Evolutionary conservation across 2,113 vertebrate species (phyloP).

Genomic region (Cyanocitta stelleri): DNA sequence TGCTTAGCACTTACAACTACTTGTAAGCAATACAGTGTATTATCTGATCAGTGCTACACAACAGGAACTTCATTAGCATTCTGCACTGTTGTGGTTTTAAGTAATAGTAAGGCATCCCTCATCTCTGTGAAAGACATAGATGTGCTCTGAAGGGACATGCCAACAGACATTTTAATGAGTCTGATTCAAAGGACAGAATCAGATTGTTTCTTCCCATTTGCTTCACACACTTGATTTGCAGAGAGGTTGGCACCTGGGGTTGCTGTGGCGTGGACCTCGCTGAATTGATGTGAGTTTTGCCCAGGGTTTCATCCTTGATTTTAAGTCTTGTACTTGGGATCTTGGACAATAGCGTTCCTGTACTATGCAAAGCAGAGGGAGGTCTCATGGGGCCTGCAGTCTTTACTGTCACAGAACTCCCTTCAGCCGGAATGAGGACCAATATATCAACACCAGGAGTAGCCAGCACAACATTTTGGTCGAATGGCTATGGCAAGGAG

Average conservation of each 20-base stretch:
- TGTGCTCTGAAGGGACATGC: neutral
- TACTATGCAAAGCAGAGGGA: neutral
- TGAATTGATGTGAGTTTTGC: neutral
- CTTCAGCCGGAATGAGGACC: neutral
- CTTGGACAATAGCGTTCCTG: neutral
- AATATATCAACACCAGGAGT: neutral
- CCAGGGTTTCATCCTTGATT: neutral
- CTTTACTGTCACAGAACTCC: neutral
- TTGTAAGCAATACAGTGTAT: neutral
- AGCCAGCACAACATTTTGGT: neutral
- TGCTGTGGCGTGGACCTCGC: accelerated
- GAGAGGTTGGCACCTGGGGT: neutral
- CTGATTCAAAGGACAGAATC: neutral
- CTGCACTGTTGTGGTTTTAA: constrained; percentile 24
- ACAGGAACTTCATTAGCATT: constrained; percentile 53
- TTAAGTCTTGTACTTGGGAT: neutral
- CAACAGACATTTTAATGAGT: neutral
- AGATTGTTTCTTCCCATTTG: neutral
- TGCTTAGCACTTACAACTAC: neutral
- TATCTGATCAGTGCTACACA: constrained; percentile 49
- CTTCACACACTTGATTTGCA: neutral
- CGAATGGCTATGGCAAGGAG: neutral
- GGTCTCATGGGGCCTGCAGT: neutral
- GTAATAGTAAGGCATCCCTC: constrained; percentile 33
- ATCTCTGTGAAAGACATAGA: neutral